Conservation (phyloP, 2,113 vertebrate species). For the Butorides virescens region DNA sequence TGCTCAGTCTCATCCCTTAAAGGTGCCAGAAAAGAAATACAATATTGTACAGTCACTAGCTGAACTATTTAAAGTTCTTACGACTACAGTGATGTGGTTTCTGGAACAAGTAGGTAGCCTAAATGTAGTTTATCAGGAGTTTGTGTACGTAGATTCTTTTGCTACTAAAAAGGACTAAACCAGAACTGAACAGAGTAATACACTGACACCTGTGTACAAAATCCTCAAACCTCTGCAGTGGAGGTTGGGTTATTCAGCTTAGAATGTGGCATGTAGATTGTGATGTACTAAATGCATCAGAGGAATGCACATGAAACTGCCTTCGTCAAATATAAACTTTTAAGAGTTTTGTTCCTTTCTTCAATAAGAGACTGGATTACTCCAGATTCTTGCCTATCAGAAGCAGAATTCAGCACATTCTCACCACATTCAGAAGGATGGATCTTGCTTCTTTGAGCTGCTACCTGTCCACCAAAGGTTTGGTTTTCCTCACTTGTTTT, state of each 20-base stretch:
- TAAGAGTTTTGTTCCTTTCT: not conserved
- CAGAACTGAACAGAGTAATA: not conserved
- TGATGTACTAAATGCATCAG: not conserved
- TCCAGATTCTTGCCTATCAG: not conserved
- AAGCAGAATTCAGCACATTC: not conserved
- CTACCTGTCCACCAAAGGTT: not conserved
- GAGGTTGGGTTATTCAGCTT: not conserved
- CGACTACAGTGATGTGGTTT: not conserved
- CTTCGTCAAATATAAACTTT: not conserved
- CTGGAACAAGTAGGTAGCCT: not conserved
- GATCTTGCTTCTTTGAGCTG: not conserved
- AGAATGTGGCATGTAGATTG: not conserved
- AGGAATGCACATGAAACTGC: not conserved
- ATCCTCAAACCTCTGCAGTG: not conserved
- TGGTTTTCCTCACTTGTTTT: not conserved
- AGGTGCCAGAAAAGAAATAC: not conserved
- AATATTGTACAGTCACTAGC: not conserved
- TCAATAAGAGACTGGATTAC: not conserved
- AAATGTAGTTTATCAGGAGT: not conserved
- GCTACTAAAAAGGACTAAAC: not conserved
- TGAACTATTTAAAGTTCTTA: not conserved
- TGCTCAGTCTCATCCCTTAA: not conserved
- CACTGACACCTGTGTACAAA: accelerated
- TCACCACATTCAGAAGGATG: not conserved
- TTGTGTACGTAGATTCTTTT: not conserved